Evolutionary conservation across 2,797 vertebrate genomes (phyloP).

Genomic region (Pseudomugil tenellus): DNA sequence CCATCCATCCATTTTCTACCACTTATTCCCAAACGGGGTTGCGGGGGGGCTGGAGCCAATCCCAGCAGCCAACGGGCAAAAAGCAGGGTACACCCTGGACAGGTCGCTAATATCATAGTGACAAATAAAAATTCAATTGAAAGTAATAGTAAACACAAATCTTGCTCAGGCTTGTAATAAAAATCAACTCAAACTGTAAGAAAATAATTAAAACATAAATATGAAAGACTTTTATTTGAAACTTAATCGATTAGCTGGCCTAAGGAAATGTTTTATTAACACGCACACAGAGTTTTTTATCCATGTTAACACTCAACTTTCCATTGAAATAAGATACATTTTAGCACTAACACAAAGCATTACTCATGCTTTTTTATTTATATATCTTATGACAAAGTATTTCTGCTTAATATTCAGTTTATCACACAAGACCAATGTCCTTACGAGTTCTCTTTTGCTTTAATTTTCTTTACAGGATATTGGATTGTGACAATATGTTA

Average conservation of each 20-base stretch:
- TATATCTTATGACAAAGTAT: neutral
- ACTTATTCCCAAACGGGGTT: no score
- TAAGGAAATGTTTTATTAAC: neutral
- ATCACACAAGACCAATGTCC: neutral
- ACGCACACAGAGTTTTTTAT: no score
- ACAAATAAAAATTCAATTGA: neutral
- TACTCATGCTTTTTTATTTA: neutral
- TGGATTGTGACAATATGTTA: neutral
- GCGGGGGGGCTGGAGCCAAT: no score
- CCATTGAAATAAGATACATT: neutral
- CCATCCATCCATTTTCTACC: no score
- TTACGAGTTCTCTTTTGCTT: neutral
- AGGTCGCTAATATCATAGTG: no score
- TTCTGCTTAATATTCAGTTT: neutral
- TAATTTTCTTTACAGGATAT: neutral
- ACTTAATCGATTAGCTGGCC: neutral
- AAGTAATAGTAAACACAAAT: neutral
- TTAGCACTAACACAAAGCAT: neutral
- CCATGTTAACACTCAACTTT: neutral
- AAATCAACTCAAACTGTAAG: neutral
- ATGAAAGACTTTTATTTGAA: neutral
- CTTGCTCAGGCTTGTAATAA: neutral
- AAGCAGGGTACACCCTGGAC: no score
- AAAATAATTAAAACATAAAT: neutral
- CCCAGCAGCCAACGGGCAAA: no score